Conservation (phyloP, 1,140 invertebrate genomes). For the Trichomalopsis sarcophagae region DNA sequence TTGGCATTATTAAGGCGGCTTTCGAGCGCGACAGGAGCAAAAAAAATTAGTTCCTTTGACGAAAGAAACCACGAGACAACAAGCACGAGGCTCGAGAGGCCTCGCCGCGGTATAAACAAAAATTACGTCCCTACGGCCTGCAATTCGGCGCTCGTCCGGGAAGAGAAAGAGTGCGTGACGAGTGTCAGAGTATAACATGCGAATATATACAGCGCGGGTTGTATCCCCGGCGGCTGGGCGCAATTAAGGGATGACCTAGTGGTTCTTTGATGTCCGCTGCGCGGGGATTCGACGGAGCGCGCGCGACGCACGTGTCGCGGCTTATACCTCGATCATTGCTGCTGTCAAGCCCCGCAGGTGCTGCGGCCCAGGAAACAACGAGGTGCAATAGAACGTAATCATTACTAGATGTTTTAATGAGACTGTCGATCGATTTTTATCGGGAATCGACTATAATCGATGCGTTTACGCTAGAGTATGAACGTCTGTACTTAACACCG, state of each 20-base stretch:
- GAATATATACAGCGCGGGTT: not conserved
- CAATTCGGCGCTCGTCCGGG: not conserved
- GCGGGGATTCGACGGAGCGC: slow-evolving; percentile 19
- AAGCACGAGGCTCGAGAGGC: no score
- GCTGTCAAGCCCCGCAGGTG: not conserved
- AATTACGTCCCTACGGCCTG: not conserved
- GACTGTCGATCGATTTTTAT: no score
- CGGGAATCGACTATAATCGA: no score
- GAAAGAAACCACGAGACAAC: no score
- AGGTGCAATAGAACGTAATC: no score
- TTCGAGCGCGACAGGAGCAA: no score
- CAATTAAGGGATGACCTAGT: slow-evolving; percentile 61
- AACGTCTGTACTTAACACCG: no score
- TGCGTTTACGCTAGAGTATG: no score
- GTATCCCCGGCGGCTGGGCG: not conserved
- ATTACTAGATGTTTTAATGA: no score
- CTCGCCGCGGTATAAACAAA: not conserved
- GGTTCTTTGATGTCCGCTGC: slow-evolving; percentile 59
- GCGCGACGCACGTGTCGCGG: slow-evolving; percentile 1
- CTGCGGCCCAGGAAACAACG: not conserved
- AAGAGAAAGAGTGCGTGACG: not conserved
- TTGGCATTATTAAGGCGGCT: not conserved
- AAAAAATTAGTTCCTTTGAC: no score
- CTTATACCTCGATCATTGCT: slow-evolving; percentile 41
- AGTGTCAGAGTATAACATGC: not conserved